These are phyloP conservation scores for Eilema griseolum DNA, from an alignment of 2,888 invertebrate genomes.

Conservation along the genomic window DNA sequence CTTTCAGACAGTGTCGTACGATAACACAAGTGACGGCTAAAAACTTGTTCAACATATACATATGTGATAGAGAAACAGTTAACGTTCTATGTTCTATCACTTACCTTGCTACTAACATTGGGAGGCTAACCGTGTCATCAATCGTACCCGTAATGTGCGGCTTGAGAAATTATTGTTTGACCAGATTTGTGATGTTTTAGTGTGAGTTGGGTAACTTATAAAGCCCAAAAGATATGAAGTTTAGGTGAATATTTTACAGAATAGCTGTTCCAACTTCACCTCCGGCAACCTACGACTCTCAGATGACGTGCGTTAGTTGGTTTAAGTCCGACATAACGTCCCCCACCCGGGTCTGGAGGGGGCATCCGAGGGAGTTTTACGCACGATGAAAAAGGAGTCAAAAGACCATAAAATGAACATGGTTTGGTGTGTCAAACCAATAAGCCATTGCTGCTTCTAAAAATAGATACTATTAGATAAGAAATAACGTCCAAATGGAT, in stretches of 20 bases:
- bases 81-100: neutral
- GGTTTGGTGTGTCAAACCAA: neutral
- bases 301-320: too few species aligned
- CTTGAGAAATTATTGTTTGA: conserved; percentile 4
- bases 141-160: conserved; percentile 7
- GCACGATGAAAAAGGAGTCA: neutral
- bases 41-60: neutral
- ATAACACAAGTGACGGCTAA: neutral
- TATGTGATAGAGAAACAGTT: neutral
- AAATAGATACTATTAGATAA: too few species aligned
- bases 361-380: too few species aligned
- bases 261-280: too few species aligned
- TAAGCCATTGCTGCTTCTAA: neutral
- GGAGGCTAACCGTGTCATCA: neutral
- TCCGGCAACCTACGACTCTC: too few species aligned
- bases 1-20: neutral
- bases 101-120: neutral
- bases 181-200: neutral
- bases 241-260: too few species aligned
- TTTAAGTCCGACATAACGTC: too few species aligned
- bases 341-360: too few species aligned
- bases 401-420: neutral
- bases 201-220: neutral
- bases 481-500: too few species aligned
- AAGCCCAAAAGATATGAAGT: too few species aligned